These are phyloP conservation scores for Amphipoea lucens DNA, from an alignment of 2,888 invertebrate genomes.

Conservation along the genomic window DNA sequence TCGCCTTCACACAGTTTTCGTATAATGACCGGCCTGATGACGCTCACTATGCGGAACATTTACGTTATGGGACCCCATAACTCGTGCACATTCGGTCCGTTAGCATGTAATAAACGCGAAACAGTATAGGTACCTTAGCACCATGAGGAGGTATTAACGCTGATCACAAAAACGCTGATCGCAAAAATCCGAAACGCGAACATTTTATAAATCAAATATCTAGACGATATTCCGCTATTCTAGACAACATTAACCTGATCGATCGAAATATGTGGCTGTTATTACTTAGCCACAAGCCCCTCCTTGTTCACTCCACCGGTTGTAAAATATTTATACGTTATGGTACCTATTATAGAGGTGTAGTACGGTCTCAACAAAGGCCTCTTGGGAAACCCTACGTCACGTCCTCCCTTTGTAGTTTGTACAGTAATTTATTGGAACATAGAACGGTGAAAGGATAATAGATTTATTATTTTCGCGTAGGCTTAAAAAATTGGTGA, in stretches of 20 bases:
- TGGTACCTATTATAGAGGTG: not conserved
- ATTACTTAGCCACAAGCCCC: too few species aligned
- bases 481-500: too few species aligned
- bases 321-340: slow-evolving; percentile 25
- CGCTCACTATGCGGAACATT: not conserved
- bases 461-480: slow-evolving; percentile 3
- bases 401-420: slow-evolving; percentile 31
- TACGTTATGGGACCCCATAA: not conserved
- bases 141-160: not conserved
- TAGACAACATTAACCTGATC: too few species aligned
- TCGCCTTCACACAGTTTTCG: not conserved
- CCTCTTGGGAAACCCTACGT: slow-evolving; percentile 1
- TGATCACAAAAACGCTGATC: too few species aligned
- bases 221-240: too few species aligned
- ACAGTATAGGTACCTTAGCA: not conserved
- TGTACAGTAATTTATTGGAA: slow-evolving; percentile 11
- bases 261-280: too few species aligned
- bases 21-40: not conserved
- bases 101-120: not conserved
- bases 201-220: too few species aligned
- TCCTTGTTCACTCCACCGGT: not conserved
- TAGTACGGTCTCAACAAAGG: slow-evolving; percentile 6
- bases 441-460: not conserved
- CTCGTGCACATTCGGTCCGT: not conserved
- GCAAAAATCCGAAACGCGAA: too few species aligned